phyloP scores from a whole-genome alignment of 2,888 invertebrate species.

The Cancer borealis region DNA sequence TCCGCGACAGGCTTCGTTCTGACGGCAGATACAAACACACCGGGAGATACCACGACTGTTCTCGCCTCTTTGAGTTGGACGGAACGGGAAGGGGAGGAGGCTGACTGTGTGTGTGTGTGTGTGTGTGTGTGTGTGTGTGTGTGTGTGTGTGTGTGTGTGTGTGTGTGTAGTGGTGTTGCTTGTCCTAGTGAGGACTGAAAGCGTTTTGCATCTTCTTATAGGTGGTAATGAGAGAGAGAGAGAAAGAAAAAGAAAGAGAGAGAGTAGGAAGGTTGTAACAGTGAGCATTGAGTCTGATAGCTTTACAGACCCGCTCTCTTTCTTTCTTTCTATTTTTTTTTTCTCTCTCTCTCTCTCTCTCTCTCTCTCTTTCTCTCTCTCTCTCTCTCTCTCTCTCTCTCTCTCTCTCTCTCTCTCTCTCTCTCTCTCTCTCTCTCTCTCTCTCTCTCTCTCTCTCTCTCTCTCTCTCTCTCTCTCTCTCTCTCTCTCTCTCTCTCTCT shows the following conservation, averaged over 20 bases:
- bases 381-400: slow-evolving; percentile 32
- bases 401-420: slow-evolving; percentile 4
- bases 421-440: neutral
- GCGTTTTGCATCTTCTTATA: neutral
- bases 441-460: slow-evolving; percentile 21
- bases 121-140: too few species aligned
- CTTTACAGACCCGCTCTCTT: neutral
- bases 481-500: slow-evolving; percentile 32
- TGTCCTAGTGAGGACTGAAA: too few species aligned
- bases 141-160: too few species aligned
- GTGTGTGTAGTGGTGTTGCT: too few species aligned
- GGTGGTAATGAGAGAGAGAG: slow-evolving; percentile 30
- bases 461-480: slow-evolving; percentile 29
- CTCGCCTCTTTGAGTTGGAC: neutral
- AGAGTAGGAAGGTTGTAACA: neutral
- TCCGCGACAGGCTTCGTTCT: neutral
- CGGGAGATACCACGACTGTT: neutral
- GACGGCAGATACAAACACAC: neutral
- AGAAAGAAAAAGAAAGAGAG: slow-evolving; percentile 37
- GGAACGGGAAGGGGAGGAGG: neutral
- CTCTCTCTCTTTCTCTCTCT: slow-evolving; percentile 27
- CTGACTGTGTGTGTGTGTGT: too few species aligned
- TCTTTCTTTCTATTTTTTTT: too few species aligned
- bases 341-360: slow-evolving; percentile 21
- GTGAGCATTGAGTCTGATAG: neutral